Percentiles rank a stretch among this genome's conserved stretches.
Evolutionary conservation across 2,797 vertebrate genomes (phyloP).

Genomic region (Ptychadena robeensis): DNA sequence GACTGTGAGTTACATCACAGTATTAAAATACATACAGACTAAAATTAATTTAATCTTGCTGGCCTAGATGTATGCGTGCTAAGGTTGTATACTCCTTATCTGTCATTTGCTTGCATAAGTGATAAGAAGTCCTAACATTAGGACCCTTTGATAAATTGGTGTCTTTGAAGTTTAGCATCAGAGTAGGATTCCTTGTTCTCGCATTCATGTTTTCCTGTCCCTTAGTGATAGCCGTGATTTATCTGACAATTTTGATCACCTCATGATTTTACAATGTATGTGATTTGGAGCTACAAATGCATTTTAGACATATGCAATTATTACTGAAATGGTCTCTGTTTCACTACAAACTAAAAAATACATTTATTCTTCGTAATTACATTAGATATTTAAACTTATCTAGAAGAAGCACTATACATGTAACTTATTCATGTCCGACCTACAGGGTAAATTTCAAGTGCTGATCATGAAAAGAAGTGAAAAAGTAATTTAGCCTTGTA

Average conservation of each 20-base stretch:
- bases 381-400: slow-evolving; percentile 37
- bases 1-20: neutral
- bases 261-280: slow-evolving; percentile 28
- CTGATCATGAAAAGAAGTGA: neutral
- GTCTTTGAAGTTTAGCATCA: slow-evolving; percentile 50
- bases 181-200: slow-evolving; percentile 30
- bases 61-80: slow-evolving; percentile 34
- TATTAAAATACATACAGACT: neutral
- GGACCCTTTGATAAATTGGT: slow-evolving; percentile 43
- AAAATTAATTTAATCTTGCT: slow-evolving; percentile 25
- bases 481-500: slow-evolving; percentile 7
- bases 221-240: slow-evolving; percentile 35
- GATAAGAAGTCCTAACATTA: slow-evolving; percentile 49
- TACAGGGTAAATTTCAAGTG: slow-evolving; percentile 41
- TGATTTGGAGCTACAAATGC: slow-evolving; percentile 29
- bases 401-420: slow-evolving; percentile 29
- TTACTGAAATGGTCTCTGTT: slow-evolving; percentile 22
- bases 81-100: slow-evolving; percentile 51
- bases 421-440: slow-evolving; percentile 34
- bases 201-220: slow-evolving; percentile 37
- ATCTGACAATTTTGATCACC: slow-evolving; percentile 41
- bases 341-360: slow-evolving; percentile 13
- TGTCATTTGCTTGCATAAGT: slow-evolving; percentile 32
- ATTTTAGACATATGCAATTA: slow-evolving; percentile 35
- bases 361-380: slow-evolving; percentile 42